Percentiles rank a stretch among this genome's conserved stretches.
phyloP scores from a whole-genome alignment of 2,113 vertebrate genomes.

The Notothenia coriiceps region DNA sequence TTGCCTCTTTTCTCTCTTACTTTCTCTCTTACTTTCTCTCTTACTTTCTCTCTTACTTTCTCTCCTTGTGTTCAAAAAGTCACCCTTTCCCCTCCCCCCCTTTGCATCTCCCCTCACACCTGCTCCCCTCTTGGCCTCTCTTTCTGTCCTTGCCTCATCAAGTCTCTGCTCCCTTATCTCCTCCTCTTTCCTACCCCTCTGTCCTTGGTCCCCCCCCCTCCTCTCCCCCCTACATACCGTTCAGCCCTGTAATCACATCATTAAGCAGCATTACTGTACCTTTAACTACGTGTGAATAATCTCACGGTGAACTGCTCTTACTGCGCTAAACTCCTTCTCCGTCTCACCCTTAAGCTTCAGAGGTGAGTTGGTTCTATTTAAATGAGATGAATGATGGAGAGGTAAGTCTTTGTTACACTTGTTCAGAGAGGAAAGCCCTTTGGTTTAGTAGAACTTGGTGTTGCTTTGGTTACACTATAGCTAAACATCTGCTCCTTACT shows the following conservation, averaged over 20 bases:
- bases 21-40: conserved; percentile 12
- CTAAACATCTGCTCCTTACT: conserved; percentile 5
- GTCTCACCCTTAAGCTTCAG: conserved; percentile 17
- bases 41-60: conserved; percentile 20
- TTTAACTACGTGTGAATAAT: conserved; percentile 50
- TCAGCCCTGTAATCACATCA: conserved; percentile 60
- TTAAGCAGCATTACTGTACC: conserved; percentile 56
- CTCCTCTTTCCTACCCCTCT: conserved; percentile 15
- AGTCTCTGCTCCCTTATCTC: conserved; percentile 22
- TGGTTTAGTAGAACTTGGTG: background rate
- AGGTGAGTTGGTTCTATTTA: conserved; percentile 17
- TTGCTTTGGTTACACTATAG: background rate
- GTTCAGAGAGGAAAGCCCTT: background rate
- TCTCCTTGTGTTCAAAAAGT: conserved; percentile 22
- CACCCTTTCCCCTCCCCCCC: conserved; percentile 22
- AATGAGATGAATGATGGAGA: conserved; percentile 19
- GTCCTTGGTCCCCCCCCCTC: background rate
- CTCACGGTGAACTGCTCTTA: conserved; percentile 46
- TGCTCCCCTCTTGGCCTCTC: conserved; percentile 39
- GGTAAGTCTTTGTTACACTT: background rate
- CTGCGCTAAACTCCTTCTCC: background rate
- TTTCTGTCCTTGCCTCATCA: conserved; percentile 38
- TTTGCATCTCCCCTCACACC: conserved; percentile 35
- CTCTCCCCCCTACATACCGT: conserved; percentile 9
- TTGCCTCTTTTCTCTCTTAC: conserved; percentile 22